Base-by-base conservation (phyloP, 2,113 vertebrate species). In the Hucho hucho region DNA sequence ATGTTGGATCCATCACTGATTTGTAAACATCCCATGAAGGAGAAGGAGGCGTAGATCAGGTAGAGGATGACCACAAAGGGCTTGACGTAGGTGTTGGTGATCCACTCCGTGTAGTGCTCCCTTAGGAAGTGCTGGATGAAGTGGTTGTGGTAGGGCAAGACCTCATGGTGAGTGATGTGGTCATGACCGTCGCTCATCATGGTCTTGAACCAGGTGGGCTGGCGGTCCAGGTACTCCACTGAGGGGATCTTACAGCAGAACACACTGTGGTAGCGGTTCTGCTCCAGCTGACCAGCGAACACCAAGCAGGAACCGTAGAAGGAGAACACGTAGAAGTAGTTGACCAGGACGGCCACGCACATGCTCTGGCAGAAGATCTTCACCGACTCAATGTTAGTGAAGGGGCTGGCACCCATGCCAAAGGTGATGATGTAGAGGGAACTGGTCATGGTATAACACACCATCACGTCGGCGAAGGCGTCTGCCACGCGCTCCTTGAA, bases 11-110 rank as follows among this genome's bases (percentile, higher is more conserved):
- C 94, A 0, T 98, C 96, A 1, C 93, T 97, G 77, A 99, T 98
- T 91, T 99, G 97, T 94, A 99, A 94, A 94, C 98, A 99, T 90
- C 98, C 98, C 98, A 99, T 99, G 82, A 99, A 99, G 29, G 97
- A 99, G 89, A 99, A 99, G 56, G 97, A 99, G 68, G 96, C 97
- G 14, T 99, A 99, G 82, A 99, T 98, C 88, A 99, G 96, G 92
- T 99, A 99, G 14, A 99, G 92, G 81, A 99, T 98, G 70, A 99
- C 98, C 14, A 99, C 98, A 87, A 99, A 99, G 20, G 98, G 98
- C 87, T 99, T 99, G 78, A 99, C 97, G 0, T 99, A 99, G 69
- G 98, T 99, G 74, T 98, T 99, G 80, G 97, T 99, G 88, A 99
- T 97, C 98, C 98, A 99, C 69, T 98, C 97, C 0, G 96, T 99